phyloP scores from a whole-genome alignment of 2,113 vertebrate genomes.

The Epinephelus lanceolatus region DNA sequence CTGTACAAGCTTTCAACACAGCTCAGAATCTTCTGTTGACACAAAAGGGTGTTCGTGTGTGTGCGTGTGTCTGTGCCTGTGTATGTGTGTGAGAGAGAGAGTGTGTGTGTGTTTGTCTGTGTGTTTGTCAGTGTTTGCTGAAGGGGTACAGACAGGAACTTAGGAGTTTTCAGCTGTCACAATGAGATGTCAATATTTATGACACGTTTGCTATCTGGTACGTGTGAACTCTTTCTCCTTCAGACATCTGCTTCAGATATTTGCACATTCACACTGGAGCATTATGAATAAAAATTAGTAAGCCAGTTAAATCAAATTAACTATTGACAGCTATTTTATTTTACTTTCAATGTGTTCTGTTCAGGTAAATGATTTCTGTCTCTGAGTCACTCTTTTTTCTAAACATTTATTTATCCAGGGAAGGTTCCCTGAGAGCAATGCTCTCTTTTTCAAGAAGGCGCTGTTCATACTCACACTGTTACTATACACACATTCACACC shows the following conservation, averaged over 20 bases:
- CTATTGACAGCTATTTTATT: constrained; percentile 1
- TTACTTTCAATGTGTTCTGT: neutral
- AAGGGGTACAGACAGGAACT: constrained; percentile 70
- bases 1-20: constrained; percentile 72
- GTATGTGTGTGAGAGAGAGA: neutral
- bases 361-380: neutral
- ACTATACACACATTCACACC: neutral
- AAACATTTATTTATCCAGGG: neutral
- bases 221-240: constrained; percentile 64
- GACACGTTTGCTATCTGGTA: constrained; percentile 67
- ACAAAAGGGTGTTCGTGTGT: constrained; percentile 62
- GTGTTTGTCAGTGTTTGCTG: constrained; percentile 62
- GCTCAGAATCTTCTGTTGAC: constrained; percentile 71
- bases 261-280: constrained; percentile 35
- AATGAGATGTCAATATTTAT: constrained; percentile 79
- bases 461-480: neutral
- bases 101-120: constrained; percentile 25
- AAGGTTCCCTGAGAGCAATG: neutral
- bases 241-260: constrained; percentile 67
- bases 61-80: constrained; percentile 4
- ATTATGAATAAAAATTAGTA: constrained; percentile 4
- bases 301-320: constrained; percentile 34
- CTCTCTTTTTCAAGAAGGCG: neutral
- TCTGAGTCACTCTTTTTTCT: neutral
- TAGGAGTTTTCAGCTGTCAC: constrained; percentile 76